These are phyloP conservation scores for Drosophila parabipectinata DNA, from an alignment of 1,140 invertebrate genomes.

Conservation along the genomic window DNA sequence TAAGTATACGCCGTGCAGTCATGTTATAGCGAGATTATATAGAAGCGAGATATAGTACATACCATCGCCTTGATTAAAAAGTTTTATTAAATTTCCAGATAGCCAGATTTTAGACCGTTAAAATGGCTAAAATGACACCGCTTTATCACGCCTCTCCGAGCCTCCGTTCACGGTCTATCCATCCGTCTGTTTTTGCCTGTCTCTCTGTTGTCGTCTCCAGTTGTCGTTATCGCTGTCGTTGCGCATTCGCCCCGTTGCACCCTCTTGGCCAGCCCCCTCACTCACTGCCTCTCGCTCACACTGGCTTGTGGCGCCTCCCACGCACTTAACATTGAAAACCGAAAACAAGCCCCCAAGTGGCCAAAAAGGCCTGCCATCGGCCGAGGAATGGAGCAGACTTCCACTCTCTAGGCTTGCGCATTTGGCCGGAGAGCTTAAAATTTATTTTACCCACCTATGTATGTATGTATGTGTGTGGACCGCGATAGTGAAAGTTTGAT, in stretches of 20 bases:
- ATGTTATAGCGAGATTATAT: no score
- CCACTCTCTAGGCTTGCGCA: constrained; percentile 49
- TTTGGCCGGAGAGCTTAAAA: constrained; percentile 15
- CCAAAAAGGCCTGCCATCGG: constrained; percentile 58
- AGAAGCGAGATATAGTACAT: background rate
- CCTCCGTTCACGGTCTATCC: constrained; percentile 1
- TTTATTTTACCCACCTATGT: constrained; percentile 28
- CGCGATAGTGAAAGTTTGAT: constrained; percentile 71
- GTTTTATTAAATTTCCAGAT: background rate
- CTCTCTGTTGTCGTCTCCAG: constrained; percentile 27
- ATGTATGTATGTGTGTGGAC: constrained; percentile 8
- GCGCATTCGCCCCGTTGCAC: constrained; percentile 38
- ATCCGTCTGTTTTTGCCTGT: constrained; percentile 16
- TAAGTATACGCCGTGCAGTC: background rate
- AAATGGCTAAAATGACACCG: constrained; percentile 22
- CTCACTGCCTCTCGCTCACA: constrained; percentile 10
- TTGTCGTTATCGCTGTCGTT: constrained; percentile 42
- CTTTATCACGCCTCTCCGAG: constrained; percentile 20
- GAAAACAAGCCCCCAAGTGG: constrained; percentile 79
- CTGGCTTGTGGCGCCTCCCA: constrained; percentile 51
- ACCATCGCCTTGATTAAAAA: background rate
- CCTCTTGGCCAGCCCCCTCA: constrained; percentile 7
- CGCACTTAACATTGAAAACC: constrained; percentile 80
- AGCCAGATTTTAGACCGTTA: constrained; percentile 2
- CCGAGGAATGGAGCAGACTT: constrained; percentile 18